Percentiles rank a stretch among this genome's conserved stretches.
phyloP scores from a whole-genome alignment of 2,888 invertebrate genomes.

The Alitta virens region DNA sequence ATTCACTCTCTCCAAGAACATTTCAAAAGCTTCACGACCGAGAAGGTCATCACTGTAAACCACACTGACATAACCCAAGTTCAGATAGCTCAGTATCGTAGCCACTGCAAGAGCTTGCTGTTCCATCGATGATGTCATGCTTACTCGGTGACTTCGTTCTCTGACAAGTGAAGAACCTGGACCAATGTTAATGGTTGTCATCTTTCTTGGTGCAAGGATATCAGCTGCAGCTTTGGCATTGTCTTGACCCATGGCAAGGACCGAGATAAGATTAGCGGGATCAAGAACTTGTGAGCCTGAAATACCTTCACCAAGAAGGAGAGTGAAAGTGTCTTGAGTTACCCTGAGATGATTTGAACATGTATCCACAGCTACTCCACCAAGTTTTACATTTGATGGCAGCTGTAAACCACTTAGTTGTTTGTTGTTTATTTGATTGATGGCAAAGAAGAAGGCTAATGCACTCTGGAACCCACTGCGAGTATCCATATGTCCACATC shows the following conservation, averaged over 20 bases:
- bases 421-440: constrained; percentile 50
- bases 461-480: constrained; percentile 45
- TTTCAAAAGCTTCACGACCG: constrained; percentile 41
- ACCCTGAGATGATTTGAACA: constrained; percentile 49
- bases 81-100: constrained; percentile 40
- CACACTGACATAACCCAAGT: constrained; percentile 51
- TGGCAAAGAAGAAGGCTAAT: constrained; percentile 57
- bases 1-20: constrained; percentile 31
- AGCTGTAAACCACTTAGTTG: constrained; percentile 23
- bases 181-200: constrained; percentile 25
- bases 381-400: constrained; percentile 37
- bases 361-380: constrained; percentile 55
- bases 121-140: constrained; percentile 47
- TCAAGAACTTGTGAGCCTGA: constrained; percentile 37
- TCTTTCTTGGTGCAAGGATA: constrained; percentile 32
- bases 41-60: constrained; percentile 49
- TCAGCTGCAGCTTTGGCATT: constrained; percentile 45
- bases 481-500: constrained; percentile 53
- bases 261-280: constrained; percentile 40
- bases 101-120: constrained; percentile 43
- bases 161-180: constrained; percentile 28
- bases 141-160: constrained; percentile 34
- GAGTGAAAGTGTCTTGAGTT: constrained; percentile 52
- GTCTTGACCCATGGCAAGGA: constrained; percentile 45
- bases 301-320: constrained; percentile 52